phyloP scores from a whole-genome alignment of 2,797 vertebrate species.

The Iguana delicatissima region DNA sequence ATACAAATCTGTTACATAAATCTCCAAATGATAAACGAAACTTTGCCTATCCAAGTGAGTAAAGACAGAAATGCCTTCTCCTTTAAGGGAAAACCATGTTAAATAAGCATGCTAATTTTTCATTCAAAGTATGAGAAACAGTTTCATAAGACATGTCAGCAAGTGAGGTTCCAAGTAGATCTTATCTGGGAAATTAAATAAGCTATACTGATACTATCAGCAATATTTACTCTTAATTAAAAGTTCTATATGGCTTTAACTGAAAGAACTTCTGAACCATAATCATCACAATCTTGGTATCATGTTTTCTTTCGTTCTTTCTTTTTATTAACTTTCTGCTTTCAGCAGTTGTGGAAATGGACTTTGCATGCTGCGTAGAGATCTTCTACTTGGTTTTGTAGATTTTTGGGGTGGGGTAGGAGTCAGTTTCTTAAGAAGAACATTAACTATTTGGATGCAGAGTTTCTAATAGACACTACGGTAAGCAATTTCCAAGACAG shows the following conservation, averaged over 20 bases:
- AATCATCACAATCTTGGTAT: background rate
- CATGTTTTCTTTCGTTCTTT: background rate
- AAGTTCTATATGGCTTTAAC: background rate
- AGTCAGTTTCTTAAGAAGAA: background rate
- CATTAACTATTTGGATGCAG: background rate
- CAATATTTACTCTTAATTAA: slow-evolving; percentile 10
- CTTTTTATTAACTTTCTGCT: background rate
- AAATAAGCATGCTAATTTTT: slow-evolving; percentile 1
- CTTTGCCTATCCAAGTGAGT: background rate
- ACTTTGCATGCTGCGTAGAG: background rate
- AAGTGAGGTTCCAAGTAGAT: slow-evolving; percentile 17
- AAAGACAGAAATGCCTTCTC: background rate
- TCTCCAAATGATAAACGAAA: background rate
- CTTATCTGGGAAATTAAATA: background rate
- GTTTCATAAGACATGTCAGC: slow-evolving; percentile 30
- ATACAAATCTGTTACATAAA: background rate
- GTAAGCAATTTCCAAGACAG: background rate
- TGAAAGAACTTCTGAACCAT: background rate
- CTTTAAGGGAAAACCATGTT: slow-evolving; percentile 5
- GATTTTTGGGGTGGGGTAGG: background rate
- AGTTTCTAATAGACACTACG: background rate
- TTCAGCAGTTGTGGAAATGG: background rate
- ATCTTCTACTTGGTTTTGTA: background rate
- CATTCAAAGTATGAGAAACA: background rate
- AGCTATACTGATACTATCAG: background rate